These are phyloP conservation scores for Cryptocheilus praepositus DNA, from an alignment of 2,888 invertebrate genomes.

Conservation along the genomic window DNA sequence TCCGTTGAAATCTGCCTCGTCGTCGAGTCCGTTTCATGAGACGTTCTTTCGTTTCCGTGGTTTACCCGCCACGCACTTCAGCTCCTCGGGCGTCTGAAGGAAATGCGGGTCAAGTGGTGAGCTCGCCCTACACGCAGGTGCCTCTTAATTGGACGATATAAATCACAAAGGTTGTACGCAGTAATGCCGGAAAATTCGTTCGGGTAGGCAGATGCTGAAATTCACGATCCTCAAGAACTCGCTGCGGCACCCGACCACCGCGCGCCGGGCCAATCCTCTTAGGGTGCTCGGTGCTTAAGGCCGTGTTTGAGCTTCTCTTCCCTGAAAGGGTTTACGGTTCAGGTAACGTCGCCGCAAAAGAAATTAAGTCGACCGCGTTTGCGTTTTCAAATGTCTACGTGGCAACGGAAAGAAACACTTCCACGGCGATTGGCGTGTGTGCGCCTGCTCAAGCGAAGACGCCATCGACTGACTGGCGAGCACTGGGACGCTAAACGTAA, in stretches of 20 bases:
- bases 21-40: background rate
- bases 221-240: conserved; percentile 12
- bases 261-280: conserved; percentile 28
- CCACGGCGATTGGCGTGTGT: background rate
- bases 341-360: conserved; percentile 4
- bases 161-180: background rate
- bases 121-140: conserved; percentile 2
- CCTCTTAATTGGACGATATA: conserved; percentile 22
- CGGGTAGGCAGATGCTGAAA: conserved; percentile 10
- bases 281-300: conserved; percentile 23
- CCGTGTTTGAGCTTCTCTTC: conserved; percentile 11
- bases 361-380: background rate
- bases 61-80: background rate
- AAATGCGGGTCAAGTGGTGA: conserved; percentile 7
- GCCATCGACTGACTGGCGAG: too few relatives aligned
- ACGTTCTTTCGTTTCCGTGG: background rate
- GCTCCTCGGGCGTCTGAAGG: background rate
- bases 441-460: too few relatives aligned
- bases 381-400: conserved; percentile 2
- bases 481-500: too few relatives aligned
- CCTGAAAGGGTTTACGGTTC: conserved; percentile 10
- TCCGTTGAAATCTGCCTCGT: too few relatives aligned
- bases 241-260: background rate
- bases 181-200: conserved; percentile 22
- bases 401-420: background rate